Evolutionary conservation across 2,113 vertebrate genomes (phyloP).

Genomic region (Ptilorrhoa leucosticta): DNA sequence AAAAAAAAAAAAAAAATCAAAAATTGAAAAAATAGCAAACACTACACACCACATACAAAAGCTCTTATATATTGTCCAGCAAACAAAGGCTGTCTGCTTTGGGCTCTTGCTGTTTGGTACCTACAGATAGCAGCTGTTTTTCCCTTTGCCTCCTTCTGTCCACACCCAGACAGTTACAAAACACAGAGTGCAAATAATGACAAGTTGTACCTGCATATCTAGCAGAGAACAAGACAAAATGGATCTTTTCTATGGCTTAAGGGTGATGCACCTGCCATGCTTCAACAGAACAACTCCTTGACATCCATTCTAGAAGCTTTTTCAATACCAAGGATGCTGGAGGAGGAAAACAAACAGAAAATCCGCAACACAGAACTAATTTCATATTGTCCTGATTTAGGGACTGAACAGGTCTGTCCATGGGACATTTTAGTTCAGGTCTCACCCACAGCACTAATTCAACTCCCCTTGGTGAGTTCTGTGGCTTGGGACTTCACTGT

Average conservation of each 20-base stretch:
- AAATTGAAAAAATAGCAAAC: background rate
- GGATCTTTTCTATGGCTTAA: background rate
- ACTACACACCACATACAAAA: background rate
- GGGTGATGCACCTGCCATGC: background rate
- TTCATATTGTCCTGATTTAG: background rate
- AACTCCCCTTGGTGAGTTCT: background rate
- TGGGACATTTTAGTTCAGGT: background rate
- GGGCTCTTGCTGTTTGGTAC: constrained; percentile 27
- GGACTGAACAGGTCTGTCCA: background rate
- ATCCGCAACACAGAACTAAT: background rate
- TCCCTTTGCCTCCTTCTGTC: background rate
- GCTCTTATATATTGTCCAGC: background rate
- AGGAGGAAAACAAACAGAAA: background rate
- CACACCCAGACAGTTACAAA: background rate
- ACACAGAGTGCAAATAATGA: background rate
- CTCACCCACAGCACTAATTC: background rate
- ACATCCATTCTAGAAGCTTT: background rate
- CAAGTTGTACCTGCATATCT: background rate
- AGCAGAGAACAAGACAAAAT: background rate
- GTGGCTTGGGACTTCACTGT: background rate
- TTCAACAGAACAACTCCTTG: background rate
- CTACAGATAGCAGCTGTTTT: constrained; percentile 21
- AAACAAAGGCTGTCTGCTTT: constrained; percentile 50
- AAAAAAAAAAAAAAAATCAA: background rate
- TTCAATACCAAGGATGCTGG: background rate